A percentile compares a stretch with the other conserved stretches of the same genome.
Conservation (phyloP, 2,797 vertebrate species). For the Cetoscarus ocellatus region DNA sequence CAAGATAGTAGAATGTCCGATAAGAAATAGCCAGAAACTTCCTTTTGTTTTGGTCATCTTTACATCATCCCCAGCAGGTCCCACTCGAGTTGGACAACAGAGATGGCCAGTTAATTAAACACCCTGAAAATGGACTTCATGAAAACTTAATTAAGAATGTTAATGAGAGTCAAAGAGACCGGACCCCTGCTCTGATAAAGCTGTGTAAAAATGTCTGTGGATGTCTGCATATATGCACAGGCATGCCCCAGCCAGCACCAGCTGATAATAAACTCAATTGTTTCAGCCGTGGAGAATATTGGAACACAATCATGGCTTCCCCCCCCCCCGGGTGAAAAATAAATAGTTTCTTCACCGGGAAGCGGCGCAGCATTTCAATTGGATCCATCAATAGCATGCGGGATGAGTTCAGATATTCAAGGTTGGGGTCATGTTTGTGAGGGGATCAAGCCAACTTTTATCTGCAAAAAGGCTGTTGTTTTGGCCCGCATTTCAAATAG, state of each 20-base stretch:
- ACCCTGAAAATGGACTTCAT: slow-evolving; percentile 68
- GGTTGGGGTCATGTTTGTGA: slow-evolving; percentile 41
- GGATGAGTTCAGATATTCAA: slow-evolving; percentile 23
- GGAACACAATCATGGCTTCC: slow-evolving; percentile 21
- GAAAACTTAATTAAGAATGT: slow-evolving; percentile 78
- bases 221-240: neutral
- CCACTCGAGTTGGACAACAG: slow-evolving; percentile 40
- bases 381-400: slow-evolving; percentile 21
- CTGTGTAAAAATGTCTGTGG: slow-evolving; percentile 48
- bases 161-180: slow-evolving; percentile 71
- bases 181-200: slow-evolving; percentile 20
- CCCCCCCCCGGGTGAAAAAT: slow-evolving; percentile 6
- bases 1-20: too few species aligned
- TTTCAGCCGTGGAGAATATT: slow-evolving; percentile 32
- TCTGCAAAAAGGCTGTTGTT: slow-evolving; percentile 58
- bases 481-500: slow-evolving; percentile 55
- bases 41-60: slow-evolving; percentile 39
- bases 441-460: slow-evolving; percentile 50
- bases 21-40: too few species aligned
- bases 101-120: slow-evolving; percentile 78
- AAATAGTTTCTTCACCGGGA: slow-evolving; percentile 21
- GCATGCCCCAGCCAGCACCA: slow-evolving; percentile 14
- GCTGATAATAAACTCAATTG: slow-evolving; percentile 37
- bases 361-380: slow-evolving; percentile 21
- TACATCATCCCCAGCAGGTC: slow-evolving; percentile 31